phyloP scores from a whole-genome alignment of 1,140 invertebrate genomes.

The Macrobrachium nipponense region DNA sequence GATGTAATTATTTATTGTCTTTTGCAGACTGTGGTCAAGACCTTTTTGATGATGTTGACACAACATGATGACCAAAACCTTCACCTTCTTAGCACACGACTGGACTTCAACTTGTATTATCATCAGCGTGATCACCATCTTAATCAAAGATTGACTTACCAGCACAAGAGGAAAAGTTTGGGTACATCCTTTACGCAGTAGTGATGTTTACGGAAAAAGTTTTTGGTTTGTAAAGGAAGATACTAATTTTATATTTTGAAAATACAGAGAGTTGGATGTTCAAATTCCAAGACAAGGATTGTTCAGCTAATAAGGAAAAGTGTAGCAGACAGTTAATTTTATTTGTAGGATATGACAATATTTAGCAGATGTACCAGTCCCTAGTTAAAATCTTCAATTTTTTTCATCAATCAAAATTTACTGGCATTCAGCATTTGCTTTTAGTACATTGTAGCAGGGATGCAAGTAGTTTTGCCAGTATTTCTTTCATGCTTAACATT shows the following conservation, averaged over 20 bases:
- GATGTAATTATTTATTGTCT: background rate
- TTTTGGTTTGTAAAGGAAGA: background rate
- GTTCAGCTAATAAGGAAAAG: no score
- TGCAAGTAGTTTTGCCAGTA: no score
- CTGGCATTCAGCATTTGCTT: no score
- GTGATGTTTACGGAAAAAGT: background rate
- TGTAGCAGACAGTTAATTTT: no score
- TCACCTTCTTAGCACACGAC: slow-evolving; percentile 86
- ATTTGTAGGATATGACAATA: no score
- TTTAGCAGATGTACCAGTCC: no score
- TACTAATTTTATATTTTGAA: background rate
- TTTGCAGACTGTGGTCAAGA: slow-evolving; percentile 79
- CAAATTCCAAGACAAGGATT: background rate
- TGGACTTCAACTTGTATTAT: slow-evolving; percentile 94
- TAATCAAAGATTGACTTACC: slow-evolving; percentile 78
- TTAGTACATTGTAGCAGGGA: no score
- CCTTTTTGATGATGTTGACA: slow-evolving; percentile 83
- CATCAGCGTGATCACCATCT: slow-evolving; percentile 81
- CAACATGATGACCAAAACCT: slow-evolving; percentile 82
- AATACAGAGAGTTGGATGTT: background rate
- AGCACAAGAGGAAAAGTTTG: slow-evolving; percentile 65
- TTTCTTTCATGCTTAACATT: no score
- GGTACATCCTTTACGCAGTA: slow-evolving; percentile 44
- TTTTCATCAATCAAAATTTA: no score
- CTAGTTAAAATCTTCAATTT: no score